Conservation (phyloP, 2,888 invertebrate genomes). For the Ceramica pisi region DNA sequence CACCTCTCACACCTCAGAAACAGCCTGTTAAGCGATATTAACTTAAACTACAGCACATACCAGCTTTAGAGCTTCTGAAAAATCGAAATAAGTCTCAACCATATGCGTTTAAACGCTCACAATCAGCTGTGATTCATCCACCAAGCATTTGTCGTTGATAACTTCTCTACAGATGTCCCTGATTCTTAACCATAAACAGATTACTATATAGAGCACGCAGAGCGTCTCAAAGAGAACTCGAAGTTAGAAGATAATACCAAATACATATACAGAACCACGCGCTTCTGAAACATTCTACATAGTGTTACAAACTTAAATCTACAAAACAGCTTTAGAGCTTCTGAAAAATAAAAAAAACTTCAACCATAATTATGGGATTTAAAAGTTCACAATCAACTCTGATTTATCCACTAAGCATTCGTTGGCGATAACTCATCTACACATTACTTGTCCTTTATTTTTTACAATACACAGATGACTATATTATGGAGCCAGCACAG, state of each 20-base stretch:
- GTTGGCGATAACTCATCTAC: conserved; percentile 1
- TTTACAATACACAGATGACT: conserved; percentile 74
- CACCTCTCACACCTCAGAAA: no score
- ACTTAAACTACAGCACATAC: no score
- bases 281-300: no score
- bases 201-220: conserved; percentile 64
- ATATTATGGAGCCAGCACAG: conserved; percentile 59
- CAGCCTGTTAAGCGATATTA: no score
- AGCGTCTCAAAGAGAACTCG: conserved; percentile 66
- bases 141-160: conserved; percentile 28
- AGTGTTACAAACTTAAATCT: no score
- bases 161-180: conserved; percentile 8
- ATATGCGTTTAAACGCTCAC: not conserved
- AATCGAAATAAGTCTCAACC: not conserved
- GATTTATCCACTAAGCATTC: conserved; percentile 40
- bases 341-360: not conserved
- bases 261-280: no score
- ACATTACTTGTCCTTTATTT: conserved; percentile 56
- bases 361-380: not conserved
- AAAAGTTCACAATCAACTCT: conserved; percentile 8
- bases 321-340: no score
- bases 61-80: no score
- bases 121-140: conserved; percentile 35
- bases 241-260: conserved; percentile 51
- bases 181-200: conserved; percentile 74